A percentile compares a stretch with the other conserved stretches of the same genome.
Evolutionary conservation across 2,888 invertebrate genomes (phyloP).

Genomic region (Eilema depressum): DNA sequence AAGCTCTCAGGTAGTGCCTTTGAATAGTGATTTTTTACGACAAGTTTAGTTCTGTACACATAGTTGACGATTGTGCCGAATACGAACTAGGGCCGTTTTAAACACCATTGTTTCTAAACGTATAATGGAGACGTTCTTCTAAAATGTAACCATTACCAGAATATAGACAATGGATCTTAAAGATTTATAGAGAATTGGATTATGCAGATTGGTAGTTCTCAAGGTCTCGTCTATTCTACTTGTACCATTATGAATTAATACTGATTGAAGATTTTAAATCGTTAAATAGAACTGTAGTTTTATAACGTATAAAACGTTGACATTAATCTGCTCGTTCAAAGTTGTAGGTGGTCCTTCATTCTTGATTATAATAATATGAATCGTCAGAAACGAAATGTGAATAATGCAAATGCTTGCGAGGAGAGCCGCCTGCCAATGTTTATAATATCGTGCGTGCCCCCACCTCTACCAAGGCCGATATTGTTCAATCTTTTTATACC

Average conservation of each 20-base stretch:
- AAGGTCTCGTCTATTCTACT: neutral
- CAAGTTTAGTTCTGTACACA: conserved; percentile 28
- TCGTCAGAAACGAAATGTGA: conserved; percentile 41
- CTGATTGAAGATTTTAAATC: neutral
- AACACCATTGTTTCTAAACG: neutral
- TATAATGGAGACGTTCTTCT: neutral
- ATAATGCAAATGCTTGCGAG: conserved; percentile 42
- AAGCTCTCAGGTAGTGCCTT: conserved; percentile 45
- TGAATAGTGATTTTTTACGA: conserved; percentile 40
- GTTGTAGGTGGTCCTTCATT: neutral
- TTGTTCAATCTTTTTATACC: conserved; percentile 44
- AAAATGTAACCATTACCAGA: conserved; percentile 1
- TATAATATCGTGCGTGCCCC: conserved; percentile 50
- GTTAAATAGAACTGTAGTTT: neutral
- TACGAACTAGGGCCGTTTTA: conserved; percentile 11
- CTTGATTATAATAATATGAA: conserved; percentile 25
- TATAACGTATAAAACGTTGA: neutral
- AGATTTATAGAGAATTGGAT: neutral
- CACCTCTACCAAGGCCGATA: conserved; percentile 47
- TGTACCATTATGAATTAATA: neutral
- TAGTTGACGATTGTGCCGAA: conserved; percentile 14
- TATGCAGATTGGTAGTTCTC: neutral
- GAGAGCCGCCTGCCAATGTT: conserved; percentile 46
- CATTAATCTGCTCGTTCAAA: neutral
- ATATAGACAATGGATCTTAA: neutral